Conservation (phyloP, 2,888 invertebrate genomes). For the Incurvaria masculella region DNA sequence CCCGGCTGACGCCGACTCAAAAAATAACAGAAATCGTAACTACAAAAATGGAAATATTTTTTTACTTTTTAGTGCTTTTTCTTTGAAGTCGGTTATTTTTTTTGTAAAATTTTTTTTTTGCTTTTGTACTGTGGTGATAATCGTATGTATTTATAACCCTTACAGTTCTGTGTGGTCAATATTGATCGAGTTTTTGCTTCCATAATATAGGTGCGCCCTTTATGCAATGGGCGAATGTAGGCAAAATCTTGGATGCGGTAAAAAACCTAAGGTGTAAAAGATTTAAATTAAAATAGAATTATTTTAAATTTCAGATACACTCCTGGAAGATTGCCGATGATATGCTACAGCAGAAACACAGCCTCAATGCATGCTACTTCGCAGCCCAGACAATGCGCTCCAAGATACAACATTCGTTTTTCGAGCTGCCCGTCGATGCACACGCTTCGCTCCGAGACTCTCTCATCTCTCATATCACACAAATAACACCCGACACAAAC, state of each 20-base stretch:
- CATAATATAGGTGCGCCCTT: slow-evolving; percentile 12
- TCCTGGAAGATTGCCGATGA: slow-evolving; percentile 98
- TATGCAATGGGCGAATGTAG: background rate
- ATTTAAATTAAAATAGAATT: slow-evolving; percentile 4
- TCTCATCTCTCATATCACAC: slow-evolving; percentile 80
- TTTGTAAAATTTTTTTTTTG: no score
- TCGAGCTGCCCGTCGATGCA: slow-evolving; percentile 84
- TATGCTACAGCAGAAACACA: slow-evolving; percentile 82
- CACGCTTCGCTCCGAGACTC: slow-evolving; percentile 88
- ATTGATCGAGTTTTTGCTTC: no score
- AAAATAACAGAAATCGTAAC: no score
- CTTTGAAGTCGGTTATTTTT: no score
- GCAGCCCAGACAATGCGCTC: slow-evolving; percentile 98
- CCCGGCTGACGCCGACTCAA: no score
- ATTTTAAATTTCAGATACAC: slow-evolving; percentile 71
- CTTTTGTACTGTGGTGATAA: no score
- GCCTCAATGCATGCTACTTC: slow-evolving; percentile 93
- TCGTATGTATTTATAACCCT: no score
- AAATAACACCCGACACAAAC: slow-evolving; percentile 75
- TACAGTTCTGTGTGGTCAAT: no score
- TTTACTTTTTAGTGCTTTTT: no score
- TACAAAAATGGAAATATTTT: no score
- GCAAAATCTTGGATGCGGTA: background rate
- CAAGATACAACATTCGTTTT: slow-evolving; percentile 89
- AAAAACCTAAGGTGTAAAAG: background rate